A percentile compares a stretch with the other conserved stretches of the same genome.
Evolutionary conservation across 2,888 invertebrate species (phyloP).

Genomic region (Pocota personata): DNA sequence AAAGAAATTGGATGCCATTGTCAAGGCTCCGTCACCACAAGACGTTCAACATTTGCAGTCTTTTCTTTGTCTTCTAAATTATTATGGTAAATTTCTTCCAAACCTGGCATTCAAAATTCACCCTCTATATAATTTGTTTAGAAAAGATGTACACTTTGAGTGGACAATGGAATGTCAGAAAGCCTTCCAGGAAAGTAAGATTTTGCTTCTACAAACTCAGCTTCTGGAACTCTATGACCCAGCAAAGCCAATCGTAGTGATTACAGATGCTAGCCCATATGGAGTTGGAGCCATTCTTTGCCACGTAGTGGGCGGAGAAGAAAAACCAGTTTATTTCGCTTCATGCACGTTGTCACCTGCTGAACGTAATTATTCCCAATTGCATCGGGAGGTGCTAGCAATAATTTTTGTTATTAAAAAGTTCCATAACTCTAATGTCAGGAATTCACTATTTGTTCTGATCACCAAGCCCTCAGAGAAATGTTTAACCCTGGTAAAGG

Average conservation of each 20-base stretch:
- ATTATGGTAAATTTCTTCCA: too few relatives aligned
- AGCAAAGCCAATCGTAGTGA: conserved; percentile 35
- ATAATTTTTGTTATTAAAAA: conserved; percentile 79
- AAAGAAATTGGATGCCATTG: too few relatives aligned
- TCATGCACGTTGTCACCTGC: conserved; percentile 45
- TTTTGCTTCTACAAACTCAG: not conserved
- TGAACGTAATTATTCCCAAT: too few relatives aligned
- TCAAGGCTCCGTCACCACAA: not conserved
- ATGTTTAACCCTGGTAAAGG: conserved; percentile 1
- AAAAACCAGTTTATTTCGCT: conserved; percentile 55
- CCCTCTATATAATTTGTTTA: not conserved
- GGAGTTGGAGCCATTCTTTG: conserved; percentile 35
- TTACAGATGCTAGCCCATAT: conserved; percentile 41
- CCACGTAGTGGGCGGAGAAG: conserved; percentile 48
- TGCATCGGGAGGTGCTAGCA: conserved; percentile 77
- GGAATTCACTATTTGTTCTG: conserved; percentile 51
- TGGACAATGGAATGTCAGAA: not conserved
- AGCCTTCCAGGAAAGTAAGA: not conserved
- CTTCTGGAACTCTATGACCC: conserved; percentile 38
- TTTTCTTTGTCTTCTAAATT: not conserved
- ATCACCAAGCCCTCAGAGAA: conserved; percentile 35
- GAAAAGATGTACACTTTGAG: not conserved
- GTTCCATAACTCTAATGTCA: conserved; percentile 80
- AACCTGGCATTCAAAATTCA: not conserved
- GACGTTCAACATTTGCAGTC: too few relatives aligned